Evolutionary conservation across 37 sponge, comb jelly and placozoan genomes (phyloP).

Genomic region (Cliona cf. orientalis): DNA sequence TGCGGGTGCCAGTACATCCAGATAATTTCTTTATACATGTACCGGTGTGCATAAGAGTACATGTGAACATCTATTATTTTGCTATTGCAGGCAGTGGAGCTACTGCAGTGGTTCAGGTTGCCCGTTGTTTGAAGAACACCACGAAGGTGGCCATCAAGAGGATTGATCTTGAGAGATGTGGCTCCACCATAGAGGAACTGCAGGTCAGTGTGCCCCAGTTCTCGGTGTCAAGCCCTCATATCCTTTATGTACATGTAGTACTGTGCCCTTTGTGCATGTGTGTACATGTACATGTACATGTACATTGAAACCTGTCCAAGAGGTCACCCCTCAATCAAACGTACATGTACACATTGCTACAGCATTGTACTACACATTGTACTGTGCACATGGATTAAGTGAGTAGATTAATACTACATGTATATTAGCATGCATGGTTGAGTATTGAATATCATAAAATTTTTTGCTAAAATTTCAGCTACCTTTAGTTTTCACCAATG

Average conservation of each 20-base stretch:
- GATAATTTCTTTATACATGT: no score
- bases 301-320: constrained; percentile 31
- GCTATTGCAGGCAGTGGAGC: constrained; percentile 75
- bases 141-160: constrained; percentile 92
- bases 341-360: neutral
- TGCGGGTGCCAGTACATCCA: no score
- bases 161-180: constrained; percentile 91
- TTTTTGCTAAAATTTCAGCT: no score
- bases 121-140: constrained; percentile 70
- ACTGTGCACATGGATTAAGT: no score
- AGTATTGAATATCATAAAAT: no score
- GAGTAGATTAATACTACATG: no score
- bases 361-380: no score
- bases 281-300: constrained; percentile 40
- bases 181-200: constrained; percentile 85
- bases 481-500: no score
- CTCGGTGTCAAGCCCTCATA: no score
- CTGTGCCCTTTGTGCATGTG: constrained; percentile 29
- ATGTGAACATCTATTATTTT: neutral
- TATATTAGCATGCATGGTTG: no score
- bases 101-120: constrained; percentile 85
- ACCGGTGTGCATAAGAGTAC: neutral
- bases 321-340: neutral
- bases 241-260: constrained; percentile 15
- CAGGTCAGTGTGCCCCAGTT: constrained; percentile 58